These are phyloP conservation scores for Strigops habroptila DNA, from an alignment of 2,113 vertebrate species.

Conservation along the genomic window DNA sequence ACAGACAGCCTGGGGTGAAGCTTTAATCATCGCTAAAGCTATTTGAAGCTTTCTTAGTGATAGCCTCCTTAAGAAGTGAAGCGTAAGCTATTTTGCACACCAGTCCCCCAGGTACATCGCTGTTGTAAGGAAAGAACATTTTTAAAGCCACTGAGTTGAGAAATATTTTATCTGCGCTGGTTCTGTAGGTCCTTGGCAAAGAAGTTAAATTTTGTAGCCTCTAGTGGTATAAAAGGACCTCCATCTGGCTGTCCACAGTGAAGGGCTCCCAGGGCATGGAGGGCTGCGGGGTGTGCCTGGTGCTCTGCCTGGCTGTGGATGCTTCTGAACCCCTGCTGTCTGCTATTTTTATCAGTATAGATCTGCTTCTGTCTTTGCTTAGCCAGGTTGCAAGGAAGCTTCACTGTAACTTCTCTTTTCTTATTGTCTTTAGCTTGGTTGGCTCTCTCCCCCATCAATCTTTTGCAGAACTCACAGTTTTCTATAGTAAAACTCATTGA, in stretches of 20 bases:
- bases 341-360: background rate
- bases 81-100: background rate
- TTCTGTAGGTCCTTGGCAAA: background rate
- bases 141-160: background rate
- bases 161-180: background rate
- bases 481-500: background rate
- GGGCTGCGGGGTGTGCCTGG: background rate
- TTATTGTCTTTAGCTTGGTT: background rate
- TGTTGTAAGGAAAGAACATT: background rate
- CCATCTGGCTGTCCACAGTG: accelerated
- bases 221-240: background rate
- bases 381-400: background rate
- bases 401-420: background rate
- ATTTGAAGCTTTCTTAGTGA: background rate
- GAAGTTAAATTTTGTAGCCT: background rate
- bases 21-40: background rate
- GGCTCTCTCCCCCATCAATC: background rate
- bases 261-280: background rate
- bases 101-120: background rate
- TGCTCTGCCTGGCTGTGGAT: background rate
- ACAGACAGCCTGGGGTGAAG: background rate
- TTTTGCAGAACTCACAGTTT: background rate
- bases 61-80: background rate
- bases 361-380: background rate
- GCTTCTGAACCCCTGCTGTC: background rate